Percentiles rank a stretch among this genome's conserved stretches.
phyloP scores from a whole-genome alignment of 2,113 vertebrate genomes.

The Echinops telfairi region DNA sequence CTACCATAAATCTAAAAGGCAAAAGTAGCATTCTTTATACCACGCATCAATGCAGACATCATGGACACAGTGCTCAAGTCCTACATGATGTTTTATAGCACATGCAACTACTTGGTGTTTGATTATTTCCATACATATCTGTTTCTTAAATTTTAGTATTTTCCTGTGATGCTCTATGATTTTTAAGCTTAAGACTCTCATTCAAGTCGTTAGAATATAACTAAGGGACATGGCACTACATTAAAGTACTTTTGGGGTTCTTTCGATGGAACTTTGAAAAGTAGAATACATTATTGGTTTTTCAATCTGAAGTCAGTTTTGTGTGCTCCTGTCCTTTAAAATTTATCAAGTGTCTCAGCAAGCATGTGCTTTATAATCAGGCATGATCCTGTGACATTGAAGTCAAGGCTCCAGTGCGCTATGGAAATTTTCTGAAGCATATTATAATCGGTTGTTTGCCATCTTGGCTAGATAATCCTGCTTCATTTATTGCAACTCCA shows the following conservation, averaged over 20 bases:
- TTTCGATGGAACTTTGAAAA: constrained; percentile 69
- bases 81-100: not conserved
- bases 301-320: constrained; percentile 70
- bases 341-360: constrained; percentile 82
- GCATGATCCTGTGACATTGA: constrained; percentile 84
- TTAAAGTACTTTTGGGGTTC: constrained; percentile 22
- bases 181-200: constrained; percentile 62
- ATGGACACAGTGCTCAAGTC: constrained; percentile 26
- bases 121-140: constrained; percentile 56
- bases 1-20: constrained; percentile 72
- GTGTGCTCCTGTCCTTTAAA: constrained; percentile 79
- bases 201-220: not conserved
- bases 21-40: constrained; percentile 64
- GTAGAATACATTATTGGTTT: constrained; percentile 67
- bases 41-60: constrained; percentile 24
- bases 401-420: constrained; percentile 83
- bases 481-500: constrained; percentile 88
- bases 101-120: constrained; percentile 48
- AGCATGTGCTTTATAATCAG: constrained; percentile 82
- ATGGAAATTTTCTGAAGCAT: constrained; percentile 87
- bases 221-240: not conserved
- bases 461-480: constrained; percentile 88
- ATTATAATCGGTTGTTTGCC: constrained; percentile 89
- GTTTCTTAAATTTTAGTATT: not conserved
- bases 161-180: constrained; percentile 17